Evolutionary conservation across 2,113 vertebrate genomes (phyloP), one percentile per base, ranked within the genome.

Genomic region (Donacobius atricapilla): DNA sequence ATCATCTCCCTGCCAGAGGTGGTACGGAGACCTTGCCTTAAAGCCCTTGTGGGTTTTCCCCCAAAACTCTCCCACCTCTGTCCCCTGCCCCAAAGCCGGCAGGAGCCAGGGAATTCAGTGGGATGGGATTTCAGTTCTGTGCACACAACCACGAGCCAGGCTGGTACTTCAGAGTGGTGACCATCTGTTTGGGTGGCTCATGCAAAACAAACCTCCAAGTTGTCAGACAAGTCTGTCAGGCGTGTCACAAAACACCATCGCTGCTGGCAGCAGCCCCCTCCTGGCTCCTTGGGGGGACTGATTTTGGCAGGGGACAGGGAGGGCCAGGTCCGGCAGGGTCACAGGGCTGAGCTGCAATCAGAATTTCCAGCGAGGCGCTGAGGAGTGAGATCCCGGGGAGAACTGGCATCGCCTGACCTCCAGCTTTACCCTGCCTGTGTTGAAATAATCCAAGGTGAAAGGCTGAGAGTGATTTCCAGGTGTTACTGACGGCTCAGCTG

Each of bases 101-200:
- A 51, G 72, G 57, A 86, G n/a, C 18, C 8, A 6, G 73, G 56
- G 48, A 91, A 69, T 18, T 37, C 11, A 11, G 48, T 0, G 1
- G 9, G 35, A 0, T 7, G 48, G 40, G 50, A 69, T 54, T 82
- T 73, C 77, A 33, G 51, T 10, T 64, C 78, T 47, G 30, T 45
- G 57, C 5, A 0, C 45, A 56, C 75, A 39, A 28, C 72, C 33
- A 83, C 7, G n/a, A 90, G 75, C 73, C 84, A 61, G 92, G 78
- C 85, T 88, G 75, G 40, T 69, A 13, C 31, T 72, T 45, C 1
- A 10, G 72, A 94, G 87, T 87, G 94, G 85, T 87, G 89, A 60
- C 89, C 95, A 92, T 96, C 96, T 96, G 94, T 71, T 96, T 63
- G 69, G 33, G 47, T 89, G 89, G 50, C 44, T 86, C 47, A 42